A percentile compares a stretch with the other conserved stretches of the same genome.
Conservation (phyloP, 2,113 vertebrate genomes). For the Lontra canadensis region DNA sequence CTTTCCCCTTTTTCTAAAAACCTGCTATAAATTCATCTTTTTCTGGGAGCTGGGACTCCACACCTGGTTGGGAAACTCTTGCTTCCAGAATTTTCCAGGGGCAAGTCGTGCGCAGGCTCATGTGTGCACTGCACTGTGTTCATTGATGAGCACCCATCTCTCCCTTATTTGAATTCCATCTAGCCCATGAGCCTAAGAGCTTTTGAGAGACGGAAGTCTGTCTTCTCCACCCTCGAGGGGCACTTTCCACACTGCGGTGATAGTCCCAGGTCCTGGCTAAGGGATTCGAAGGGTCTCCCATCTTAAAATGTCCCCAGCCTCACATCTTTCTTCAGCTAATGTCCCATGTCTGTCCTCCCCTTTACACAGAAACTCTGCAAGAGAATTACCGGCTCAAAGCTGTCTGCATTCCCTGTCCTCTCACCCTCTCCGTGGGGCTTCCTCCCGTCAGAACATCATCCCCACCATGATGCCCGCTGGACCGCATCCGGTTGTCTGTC, state of each 20-base stretch:
- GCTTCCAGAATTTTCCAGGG: not conserved
- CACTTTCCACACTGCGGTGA: not conserved
- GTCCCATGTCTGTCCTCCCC: not conserved
- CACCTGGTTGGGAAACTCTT: not conserved
- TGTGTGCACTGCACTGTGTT: fast-evolving
- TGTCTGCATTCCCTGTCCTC: not conserved
- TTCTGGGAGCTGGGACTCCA: not conserved
- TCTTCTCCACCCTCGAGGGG: not conserved
- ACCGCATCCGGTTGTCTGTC: not conserved
- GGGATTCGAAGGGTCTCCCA: not conserved
- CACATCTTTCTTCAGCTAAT: not conserved
- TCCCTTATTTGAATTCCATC: not conserved
- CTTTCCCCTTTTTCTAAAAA: not conserved
- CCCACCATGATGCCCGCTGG: not conserved
- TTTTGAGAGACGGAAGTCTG: not conserved
- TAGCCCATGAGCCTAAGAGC: not conserved
- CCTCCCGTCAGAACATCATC: not conserved
- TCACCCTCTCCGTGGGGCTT: fast-evolving
- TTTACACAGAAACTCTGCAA: not conserved
- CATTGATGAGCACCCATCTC: not conserved
- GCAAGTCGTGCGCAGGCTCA: fast-evolving
- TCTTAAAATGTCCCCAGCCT: not conserved
- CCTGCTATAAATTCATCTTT: not conserved
- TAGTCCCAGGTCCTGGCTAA: not conserved
- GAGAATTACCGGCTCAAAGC: not conserved